Evolutionary conservation across 2,113 vertebrate species (phyloP).

Genomic region (Xenopus laevis): DNA sequence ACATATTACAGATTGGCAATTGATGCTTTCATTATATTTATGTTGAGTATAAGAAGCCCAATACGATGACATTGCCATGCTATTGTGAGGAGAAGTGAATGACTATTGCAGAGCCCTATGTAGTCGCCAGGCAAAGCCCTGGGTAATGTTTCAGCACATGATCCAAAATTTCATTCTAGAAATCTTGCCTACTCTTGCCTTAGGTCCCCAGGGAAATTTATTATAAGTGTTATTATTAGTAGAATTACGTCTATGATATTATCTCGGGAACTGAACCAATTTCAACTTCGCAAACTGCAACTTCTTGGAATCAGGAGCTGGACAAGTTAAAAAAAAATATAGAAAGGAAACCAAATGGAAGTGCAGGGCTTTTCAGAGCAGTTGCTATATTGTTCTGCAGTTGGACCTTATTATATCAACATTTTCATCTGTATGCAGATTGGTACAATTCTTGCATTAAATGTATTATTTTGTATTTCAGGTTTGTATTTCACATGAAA

Average conservation of each 20-base stretch:
- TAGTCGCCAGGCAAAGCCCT: background rate
- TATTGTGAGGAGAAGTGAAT: background rate
- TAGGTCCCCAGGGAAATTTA: conserved; percentile 15
- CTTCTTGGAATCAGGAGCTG: background rate
- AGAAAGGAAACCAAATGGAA: background rate
- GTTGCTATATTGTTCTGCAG: too few relatives aligned
- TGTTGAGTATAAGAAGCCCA: background rate
- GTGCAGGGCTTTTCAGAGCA: background rate
- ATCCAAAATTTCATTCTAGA: conserved; percentile 5
- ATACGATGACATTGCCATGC: background rate
- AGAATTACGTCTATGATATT: background rate
- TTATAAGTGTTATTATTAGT: conserved; percentile 25
- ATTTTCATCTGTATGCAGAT: too few relatives aligned
- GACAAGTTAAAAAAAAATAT: background rate
- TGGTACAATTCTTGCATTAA: too few relatives aligned
- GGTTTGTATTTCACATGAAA: too few relatives aligned
- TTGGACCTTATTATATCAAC: too few relatives aligned
- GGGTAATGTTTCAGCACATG: conserved; percentile 2
- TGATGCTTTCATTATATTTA: background rate
- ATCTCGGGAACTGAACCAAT: conserved; percentile 2
- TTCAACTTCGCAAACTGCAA: conserved; percentile 24
- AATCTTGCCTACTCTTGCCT: conserved; percentile 10
- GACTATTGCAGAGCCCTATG: background rate
- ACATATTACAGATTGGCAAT: background rate
- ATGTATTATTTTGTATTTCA: too few relatives aligned